Percentiles rank a stretch among this genome's conserved stretches.
These are phyloP conservation scores for Melipona quadrifasciata DNA, from an alignment of 1,140 invertebrate genomes.

Conservation along the genomic window DNA sequence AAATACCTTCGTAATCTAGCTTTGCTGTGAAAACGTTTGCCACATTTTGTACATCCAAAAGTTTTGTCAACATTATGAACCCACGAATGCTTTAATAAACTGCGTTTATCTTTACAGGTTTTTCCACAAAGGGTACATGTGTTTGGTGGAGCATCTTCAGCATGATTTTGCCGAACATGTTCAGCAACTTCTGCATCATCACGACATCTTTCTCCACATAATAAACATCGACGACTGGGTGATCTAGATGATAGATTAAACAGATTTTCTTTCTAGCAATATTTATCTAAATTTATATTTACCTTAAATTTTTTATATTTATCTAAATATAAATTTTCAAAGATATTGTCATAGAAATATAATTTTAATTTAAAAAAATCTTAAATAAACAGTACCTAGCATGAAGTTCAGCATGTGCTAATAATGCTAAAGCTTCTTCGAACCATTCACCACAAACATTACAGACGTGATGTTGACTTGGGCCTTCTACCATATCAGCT, in stretches of 20 bases:
- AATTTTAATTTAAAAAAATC: neutral
- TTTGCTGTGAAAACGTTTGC: constrained; percentile 88
- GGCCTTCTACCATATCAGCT: constrained; percentile 79
- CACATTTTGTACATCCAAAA: constrained; percentile 85
- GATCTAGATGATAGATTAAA: constrained; percentile 63
- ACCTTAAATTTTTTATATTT: neutral
- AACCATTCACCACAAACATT: constrained; percentile 90
- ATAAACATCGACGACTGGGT: constrained; percentile 83
- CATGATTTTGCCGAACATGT: constrained; percentile 83
- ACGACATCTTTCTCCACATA: constrained; percentile 85
- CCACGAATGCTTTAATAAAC: constrained; percentile 87
- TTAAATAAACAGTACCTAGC: constrained; percentile 80
- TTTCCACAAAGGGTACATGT: constrained; percentile 84
- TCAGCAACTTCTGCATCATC: constrained; percentile 83
- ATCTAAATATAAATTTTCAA: neutral
- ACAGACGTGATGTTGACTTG: constrained; percentile 84
- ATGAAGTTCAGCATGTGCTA: constrained; percentile 89
- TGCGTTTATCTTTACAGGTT: constrained; percentile 86
- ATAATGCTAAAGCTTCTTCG: constrained; percentile 86
- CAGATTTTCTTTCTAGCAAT: neutral
- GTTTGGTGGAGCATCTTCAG: constrained; percentile 83
- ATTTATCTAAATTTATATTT: neutral
- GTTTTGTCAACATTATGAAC: constrained; percentile 83
- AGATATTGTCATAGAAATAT: neutral
- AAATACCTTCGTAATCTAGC: constrained; percentile 82